Base-by-base conservation (phyloP, 2,113 vertebrate species). In the Microcebus murinus region DNA sequence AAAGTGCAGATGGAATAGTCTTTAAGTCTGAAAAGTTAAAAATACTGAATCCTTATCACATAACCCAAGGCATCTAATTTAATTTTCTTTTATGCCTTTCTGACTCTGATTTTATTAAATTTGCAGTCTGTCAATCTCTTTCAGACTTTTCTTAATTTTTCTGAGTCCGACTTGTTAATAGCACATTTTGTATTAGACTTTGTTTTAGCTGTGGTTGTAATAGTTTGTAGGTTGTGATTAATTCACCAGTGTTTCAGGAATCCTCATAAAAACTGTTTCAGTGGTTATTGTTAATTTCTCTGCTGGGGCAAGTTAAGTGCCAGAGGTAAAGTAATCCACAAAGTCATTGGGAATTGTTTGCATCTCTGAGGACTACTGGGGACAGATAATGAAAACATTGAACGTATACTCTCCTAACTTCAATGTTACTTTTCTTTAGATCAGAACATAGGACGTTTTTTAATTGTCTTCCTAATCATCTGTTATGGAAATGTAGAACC, bases 101-200 rank as follows among this genome's bases (percentile, higher is more conserved):
- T 96, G 91, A 93, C 50, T 97, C 39, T 57, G 84, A 23, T 94
- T 96, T 97, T 95, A 93, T 97, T 97, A 96, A 91, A 94, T 95
- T 76, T 96, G 34, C 34, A 39, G 70, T 90, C 93, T 93, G 88
- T 94, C 80, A 95, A 59, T 79, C 31, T 96, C 36, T 85, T 97
- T 83, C 68, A 94, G 91, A 87, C 59, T 89, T 92, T 95, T 88
- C 67, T 95, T 96, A 90, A 94, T 92, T 97, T 98, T 94, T 96
- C 89, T 93, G 31, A n/a, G 91, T 95, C 48, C 74, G 68, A 84
- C 82, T 97, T 93, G 83, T 70, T 97, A 96, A 97, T 91, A 92
- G 45, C 48, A 79, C 8, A 4, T 82, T 91, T 87, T 96, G 36
- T 95, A 59, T 94, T 61, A 57, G 71, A 80, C 34, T 67, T 34